Evolutionary conservation across 2,797 vertebrate genomes (phyloP), one percentile per base, ranked within the genome.

Genomic region (Steatocranus sp.): DNA sequence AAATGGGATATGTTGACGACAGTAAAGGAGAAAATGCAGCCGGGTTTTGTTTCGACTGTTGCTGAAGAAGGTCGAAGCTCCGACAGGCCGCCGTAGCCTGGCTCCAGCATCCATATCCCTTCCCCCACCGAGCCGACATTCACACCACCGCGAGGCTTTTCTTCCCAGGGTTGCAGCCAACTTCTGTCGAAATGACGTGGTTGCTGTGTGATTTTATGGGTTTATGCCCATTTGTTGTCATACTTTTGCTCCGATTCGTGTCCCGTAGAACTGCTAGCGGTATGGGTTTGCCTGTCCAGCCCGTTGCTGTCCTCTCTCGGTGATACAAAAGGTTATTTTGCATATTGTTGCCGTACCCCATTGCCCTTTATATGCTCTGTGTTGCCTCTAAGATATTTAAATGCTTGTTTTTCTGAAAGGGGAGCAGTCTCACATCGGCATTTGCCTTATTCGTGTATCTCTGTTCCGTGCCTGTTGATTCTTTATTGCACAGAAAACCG

Each of bases 31-130:
- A 18, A 30, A 46, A 73, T 0, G 17, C 66, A 8, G 73, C 56
- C 8, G 30, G 17, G 30, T 83, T 82, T 82, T 78, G 41, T 76
- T 48, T 2, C 4, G 75, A 18, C 50, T 75, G 79, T 63, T 48
- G 25, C 78, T 8, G 46, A 9, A 50, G 73, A 50, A 25, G 75
- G 86, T 56, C 80, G 36, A 75, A 85, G 66, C 58, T n/a, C 25
- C 81, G 87, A 81, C 92, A 91, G 92, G 92, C 92, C 94, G 91
- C 85, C 85, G 83, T 54, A 93, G 89, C 92, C 90, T 87, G 83
- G 83, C 83, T 81, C 30, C 81, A 89, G 82, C 90, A 87, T 90
- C 89, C 84, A 78, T 80, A 75, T 89, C 92, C 92, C 88, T 92
- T 86, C 93, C 93, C 94, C 94, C 91, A 90, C 84, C 2, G n/a